Evolutionary conservation across 2,888 invertebrate species (phyloP), one percentile per base, ranked within the genome.

Genomic region (Tetranychus truncatus): DNA sequence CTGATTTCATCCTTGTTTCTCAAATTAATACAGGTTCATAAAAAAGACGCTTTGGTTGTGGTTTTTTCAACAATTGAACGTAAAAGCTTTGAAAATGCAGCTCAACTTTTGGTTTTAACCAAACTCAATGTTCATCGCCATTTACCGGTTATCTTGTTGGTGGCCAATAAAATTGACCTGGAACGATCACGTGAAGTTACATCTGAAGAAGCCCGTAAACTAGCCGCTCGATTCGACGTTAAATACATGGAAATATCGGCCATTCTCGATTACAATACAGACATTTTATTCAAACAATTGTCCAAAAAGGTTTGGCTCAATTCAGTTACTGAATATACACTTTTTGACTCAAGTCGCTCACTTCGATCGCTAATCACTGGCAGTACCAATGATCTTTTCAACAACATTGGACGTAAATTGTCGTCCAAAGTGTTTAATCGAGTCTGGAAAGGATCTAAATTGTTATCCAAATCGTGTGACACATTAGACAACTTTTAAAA

Each of bases 231-330:
- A 7, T 66, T 66, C 11, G 66, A 66, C 6, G 66, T 66, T 66
- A 66, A 66, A 66, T 20, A 66, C 11, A 7, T 66, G 66, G 66
- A 66, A 66, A 66, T 66, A 15, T 66, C 66, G 20, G 66, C 66
- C 20, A 18, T 66, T 66, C 11, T 66, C n/a, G 66, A 66, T 15
- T 66, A 9, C 3, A 66, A 66, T 66, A 20, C 20, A 7, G 66
- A 66, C 15, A 6, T 66, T 66, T 20, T 66, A 18, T 20, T 66
- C 6, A 66, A 66, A 11, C 66, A 66, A 66, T 8, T 66, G 18
- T 66, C 66, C n/a, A 66, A 66, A 66, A 18, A 66, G 20, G 20
- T 66, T 66, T 66, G 66, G 66, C 66, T 66, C 18, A 66, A 66
- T 1, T 20, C 18, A 20, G 20, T 66, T 20, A 66, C 18, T 66